Evolutionary conservation across 2,113 vertebrate genomes (phyloP), one percentile per base, ranked within the genome.

Genomic region (Synchiropus splendidus): DNA sequence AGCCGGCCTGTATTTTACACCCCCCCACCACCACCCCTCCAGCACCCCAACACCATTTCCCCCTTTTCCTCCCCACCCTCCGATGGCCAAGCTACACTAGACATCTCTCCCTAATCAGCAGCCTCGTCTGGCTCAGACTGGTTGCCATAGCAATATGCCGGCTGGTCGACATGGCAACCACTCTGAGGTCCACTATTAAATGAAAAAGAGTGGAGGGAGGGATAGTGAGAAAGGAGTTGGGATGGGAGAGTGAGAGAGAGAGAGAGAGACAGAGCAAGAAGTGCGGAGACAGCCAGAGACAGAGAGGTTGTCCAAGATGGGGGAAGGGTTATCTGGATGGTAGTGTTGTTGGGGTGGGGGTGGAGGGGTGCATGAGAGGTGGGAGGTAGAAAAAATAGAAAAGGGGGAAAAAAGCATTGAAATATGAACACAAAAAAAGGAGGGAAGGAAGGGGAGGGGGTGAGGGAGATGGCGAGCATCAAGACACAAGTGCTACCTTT

Each of bases 101-200:
- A 86, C 82, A 84, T 84, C 83, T 74, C 79, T 82, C 75, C 80
- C 83, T 85, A 87, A 87, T 88, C 85, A 88, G 84, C 87, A 88
- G 80, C 88, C 88, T 90, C 77, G 81, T 89, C 85, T 87, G 86
- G 87, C 92, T 87, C 89, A 86, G 86, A 86, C 87, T 85, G 81
- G 93, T 98, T 97, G 90, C 94, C 89, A 97, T 95, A 90, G 94
- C 47, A 91, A 98, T 86, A 72, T 83, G 89, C 92, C 79, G 88
- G 85, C 90, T 93, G 90, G 93, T 97, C 90, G 92, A 94, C 93
- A 97, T 98, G 90, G 94, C 91, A 97, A 98, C 94, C 89, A 88
- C 89, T 90, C 91, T 86, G 87, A 81, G 89, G 93, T 96, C 92
- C 92, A 92, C 89, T 93, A 90, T 91, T 87, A 87, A 89, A 89